Percentiles rank a stretch among this genome's conserved stretches.
phyloP scores from a whole-genome alignment of 1,140 invertebrate genomes.

The Pseudomyrmex dendroicus region DNA sequence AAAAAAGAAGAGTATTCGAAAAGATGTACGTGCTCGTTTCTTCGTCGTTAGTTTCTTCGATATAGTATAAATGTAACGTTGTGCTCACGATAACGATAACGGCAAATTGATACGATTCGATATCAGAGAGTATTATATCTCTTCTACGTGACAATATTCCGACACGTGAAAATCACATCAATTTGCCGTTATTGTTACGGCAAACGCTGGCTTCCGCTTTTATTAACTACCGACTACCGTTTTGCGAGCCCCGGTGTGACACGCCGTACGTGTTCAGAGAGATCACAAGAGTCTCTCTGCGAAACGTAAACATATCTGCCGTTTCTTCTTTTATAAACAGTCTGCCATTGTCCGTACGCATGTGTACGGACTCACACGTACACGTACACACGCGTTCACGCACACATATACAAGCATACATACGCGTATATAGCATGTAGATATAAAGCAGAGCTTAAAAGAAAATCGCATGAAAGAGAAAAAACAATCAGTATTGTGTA shows the following conservation, averaged over 20 bases:
- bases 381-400: too few species aligned
- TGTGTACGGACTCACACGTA: background rate
- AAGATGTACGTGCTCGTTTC: background rate
- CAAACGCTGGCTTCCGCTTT: background rate
- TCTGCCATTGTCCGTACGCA: background rate
- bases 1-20: too few species aligned
- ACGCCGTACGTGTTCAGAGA: background rate
- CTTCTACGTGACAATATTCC: background rate
- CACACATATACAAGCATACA: too few species aligned
- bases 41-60: background rate
- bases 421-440: too few species aligned
- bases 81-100: constrained; percentile 38
- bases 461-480: too few species aligned
- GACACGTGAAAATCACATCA: constrained; percentile 34
- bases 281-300: background rate
- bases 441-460: too few species aligned
- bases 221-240: background rate
- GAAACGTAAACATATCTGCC: constrained; percentile 27
- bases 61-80: background rate
- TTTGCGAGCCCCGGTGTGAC: background rate
- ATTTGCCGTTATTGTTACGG: constrained; percentile 43
- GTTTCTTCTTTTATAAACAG: constrained; percentile 32
- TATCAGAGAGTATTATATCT: background rate
- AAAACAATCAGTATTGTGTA: too few species aligned
- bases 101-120: constrained; percentile 47